Evolutionary conservation across 2,113 vertebrate genomes (phyloP).

Genomic region (Leptosomus discolor): DNA sequence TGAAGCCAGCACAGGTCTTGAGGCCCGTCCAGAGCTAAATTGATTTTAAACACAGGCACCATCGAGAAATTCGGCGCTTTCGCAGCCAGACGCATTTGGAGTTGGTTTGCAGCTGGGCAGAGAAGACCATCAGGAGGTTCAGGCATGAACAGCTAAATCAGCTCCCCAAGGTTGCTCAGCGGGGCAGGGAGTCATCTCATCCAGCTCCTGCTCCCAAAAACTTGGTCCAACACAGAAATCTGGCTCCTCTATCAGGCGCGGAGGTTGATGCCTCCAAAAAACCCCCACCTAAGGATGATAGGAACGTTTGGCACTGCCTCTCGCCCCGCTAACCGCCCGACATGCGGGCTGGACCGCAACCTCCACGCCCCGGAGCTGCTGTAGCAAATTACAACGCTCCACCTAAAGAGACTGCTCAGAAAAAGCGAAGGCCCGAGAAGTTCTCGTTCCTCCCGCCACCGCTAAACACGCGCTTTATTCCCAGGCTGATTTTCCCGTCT

Average conservation of each 20-base stretch:
- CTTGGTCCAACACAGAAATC: not conserved
- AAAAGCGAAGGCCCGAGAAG: not conserved
- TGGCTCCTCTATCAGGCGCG: not conserved
- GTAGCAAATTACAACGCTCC: rapidly evolving
- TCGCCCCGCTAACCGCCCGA: not conserved
- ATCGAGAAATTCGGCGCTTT: not conserved
- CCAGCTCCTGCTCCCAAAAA: not conserved
- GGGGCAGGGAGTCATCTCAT: not conserved
- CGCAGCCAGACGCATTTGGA: not conserved
- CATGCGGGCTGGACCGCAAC: rapidly evolving
- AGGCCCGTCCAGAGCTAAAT: not conserved
- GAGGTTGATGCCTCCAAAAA: not conserved
- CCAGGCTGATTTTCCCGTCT: not conserved
- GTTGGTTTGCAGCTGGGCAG: not conserved
- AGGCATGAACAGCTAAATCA: not conserved
- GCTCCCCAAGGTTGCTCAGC: not conserved
- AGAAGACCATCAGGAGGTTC: not conserved
- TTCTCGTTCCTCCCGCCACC: not conserved
- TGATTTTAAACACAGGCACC: not conserved
- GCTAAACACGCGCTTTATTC: rapidly evolving
- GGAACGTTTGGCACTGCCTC: not conserved
- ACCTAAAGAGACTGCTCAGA: not conserved
- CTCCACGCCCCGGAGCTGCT: not conserved
- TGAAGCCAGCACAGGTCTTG: not conserved
- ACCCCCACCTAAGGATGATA: not conserved